These are phyloP conservation scores for Sander lucioperca DNA, from an alignment of 2,113 vertebrate species.

Conservation along the genomic window DNA sequence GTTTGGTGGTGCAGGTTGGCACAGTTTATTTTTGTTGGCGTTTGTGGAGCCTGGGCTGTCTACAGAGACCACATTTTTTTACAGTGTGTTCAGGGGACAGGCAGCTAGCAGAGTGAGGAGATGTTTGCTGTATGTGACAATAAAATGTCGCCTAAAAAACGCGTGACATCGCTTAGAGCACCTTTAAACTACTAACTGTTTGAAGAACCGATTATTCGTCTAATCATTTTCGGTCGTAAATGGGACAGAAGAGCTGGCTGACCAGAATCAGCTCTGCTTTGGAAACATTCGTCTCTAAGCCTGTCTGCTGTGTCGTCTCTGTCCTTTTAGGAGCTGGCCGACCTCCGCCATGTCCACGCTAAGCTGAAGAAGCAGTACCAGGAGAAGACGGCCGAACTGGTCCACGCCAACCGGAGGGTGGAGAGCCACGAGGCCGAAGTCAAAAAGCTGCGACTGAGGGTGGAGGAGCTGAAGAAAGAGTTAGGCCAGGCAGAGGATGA, in stretches of 20 bases:
- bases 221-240: background rate
- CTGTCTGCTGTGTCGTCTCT: background rate
- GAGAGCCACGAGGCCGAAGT: conserved; percentile 95
- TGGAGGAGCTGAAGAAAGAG: conserved; percentile 98
- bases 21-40: too few relatives aligned
- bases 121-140: too few relatives aligned
- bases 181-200: background rate
- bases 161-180: too few relatives aligned
- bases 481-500: conserved; percentile 96
- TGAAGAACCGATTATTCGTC: background rate
- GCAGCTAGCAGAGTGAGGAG: too few relatives aligned
- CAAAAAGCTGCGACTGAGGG: conserved; percentile 93
- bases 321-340: conserved; percentile 89
- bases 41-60: too few relatives aligned
- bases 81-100: too few relatives aligned
- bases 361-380: conserved; percentile 98
- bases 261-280: background rate
- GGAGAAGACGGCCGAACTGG: conserved; percentile 93
- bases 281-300: background rate
- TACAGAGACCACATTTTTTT: too few relatives aligned
- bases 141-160: too few relatives aligned
- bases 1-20: too few relatives aligned
- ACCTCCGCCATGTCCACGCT: conserved; percentile 92
- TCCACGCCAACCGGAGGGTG: conserved; percentile 91
- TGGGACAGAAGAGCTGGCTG: background rate